Evolutionary conservation across 1,140 invertebrate genomes (phyloP).

Genomic region (Acromyrmex echinatior): DNA sequence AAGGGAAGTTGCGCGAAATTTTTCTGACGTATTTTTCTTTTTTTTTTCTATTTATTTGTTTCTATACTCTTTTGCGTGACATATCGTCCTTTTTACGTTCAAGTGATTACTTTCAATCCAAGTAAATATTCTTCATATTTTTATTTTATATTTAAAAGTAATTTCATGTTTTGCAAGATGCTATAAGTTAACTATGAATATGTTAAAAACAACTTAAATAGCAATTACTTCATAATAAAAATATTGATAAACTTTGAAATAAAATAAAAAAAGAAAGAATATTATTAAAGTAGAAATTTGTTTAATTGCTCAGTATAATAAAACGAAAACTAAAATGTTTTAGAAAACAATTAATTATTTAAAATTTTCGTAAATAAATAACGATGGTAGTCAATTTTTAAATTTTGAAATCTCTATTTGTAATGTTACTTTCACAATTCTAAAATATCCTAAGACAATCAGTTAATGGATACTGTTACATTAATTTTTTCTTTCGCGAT

Average conservation of each 20-base stretch:
- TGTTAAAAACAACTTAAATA: background rate
- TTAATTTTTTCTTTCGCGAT: background rate
- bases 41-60: background rate
- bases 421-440: background rate
- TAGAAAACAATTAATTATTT: background rate
- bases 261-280: background rate
- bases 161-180: background rate
- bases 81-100: background rate
- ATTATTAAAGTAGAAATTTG: conserved; percentile 2
- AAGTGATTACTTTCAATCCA: background rate
- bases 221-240: background rate
- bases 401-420: background rate
- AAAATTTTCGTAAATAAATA: background rate
- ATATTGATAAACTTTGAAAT: background rate
- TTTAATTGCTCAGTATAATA: background rate
- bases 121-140: background rate
- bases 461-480: background rate
- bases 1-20: conserved; percentile 33
- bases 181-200: background rate
- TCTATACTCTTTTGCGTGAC: background rate
- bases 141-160: background rate
- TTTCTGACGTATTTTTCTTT: background rate
- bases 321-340: background rate
- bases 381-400: background rate
- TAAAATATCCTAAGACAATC: background rate